phyloP scores from a whole-genome alignment of 2,888 invertebrate species.

The Drosophila cognata region DNA sequence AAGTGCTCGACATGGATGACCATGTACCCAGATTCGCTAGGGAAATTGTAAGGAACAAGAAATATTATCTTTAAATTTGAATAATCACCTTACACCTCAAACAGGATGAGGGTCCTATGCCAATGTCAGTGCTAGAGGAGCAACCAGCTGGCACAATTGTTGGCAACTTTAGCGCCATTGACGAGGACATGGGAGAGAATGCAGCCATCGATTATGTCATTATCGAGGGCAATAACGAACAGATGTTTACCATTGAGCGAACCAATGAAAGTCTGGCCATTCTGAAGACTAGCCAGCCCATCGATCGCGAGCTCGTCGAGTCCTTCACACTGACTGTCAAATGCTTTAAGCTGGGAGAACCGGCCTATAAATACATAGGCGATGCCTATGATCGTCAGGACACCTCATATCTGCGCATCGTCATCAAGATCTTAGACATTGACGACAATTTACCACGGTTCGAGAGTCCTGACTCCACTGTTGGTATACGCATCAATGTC shows the following conservation, averaged over 20 bases:
- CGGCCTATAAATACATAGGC: slow-evolving; percentile 82
- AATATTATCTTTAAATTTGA: neutral
- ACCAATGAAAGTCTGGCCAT: slow-evolving; percentile 88
- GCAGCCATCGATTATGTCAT: slow-evolving; percentile 91
- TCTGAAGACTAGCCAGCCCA: slow-evolving; percentile 87
- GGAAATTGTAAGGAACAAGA: slow-evolving; percentile 86
- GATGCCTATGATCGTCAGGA: slow-evolving; percentile 88
- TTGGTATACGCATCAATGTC: slow-evolving; percentile 91
- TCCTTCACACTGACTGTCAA: slow-evolving; percentile 88
- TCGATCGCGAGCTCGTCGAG: slow-evolving; percentile 89
- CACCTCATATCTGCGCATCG: slow-evolving; percentile 89
- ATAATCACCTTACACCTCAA: neutral
- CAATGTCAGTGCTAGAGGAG: slow-evolving; percentile 89
- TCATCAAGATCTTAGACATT: slow-evolving; percentile 88
- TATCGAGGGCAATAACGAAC: slow-evolving; percentile 90
- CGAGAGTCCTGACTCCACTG: slow-evolving; percentile 87
- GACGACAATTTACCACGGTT: slow-evolving; percentile 92
- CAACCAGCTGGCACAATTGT: slow-evolving; percentile 88
- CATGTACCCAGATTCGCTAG: slow-evolving; percentile 90
- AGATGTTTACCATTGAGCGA: slow-evolving; percentile 88
- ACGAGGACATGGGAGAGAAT: slow-evolving; percentile 91
- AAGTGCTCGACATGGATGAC: slow-evolving; percentile 91
- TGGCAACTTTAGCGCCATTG: slow-evolving; percentile 89
- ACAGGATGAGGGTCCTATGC: slow-evolving; percentile 88
- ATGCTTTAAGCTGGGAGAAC: slow-evolving; percentile 88